Percentiles rank a stretch among this genome's conserved stretches.
Conservation (phyloP, 2,113 vertebrate genomes). For the Ammodytes marinus region DNA sequence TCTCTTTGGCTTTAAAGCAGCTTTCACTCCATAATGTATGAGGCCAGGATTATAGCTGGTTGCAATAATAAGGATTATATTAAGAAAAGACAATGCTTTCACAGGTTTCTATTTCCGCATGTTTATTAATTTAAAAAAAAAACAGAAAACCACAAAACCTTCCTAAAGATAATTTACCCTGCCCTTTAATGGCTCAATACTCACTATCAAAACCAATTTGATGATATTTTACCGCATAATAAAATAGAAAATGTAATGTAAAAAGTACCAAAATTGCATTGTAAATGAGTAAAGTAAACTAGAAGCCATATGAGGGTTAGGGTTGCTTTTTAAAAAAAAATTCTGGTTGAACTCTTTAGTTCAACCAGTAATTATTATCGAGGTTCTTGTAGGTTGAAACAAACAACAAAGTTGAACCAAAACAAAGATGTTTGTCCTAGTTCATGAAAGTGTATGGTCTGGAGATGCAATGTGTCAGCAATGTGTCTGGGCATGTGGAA, state of each 20-base stretch:
- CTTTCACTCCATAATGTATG: constrained; percentile 32
- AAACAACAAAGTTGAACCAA: not conserved
- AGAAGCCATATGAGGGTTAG: not conserved
- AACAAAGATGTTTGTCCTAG: not conserved
- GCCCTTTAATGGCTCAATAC: not conserved
- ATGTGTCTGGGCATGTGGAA: not conserved
- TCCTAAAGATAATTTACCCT: not conserved
- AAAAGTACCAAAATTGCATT: not conserved
- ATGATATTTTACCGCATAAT: not conserved
- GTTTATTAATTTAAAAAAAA: not conserved
- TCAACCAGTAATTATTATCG: no score
- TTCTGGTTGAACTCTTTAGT: no score
- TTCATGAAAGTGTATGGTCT: not conserved
- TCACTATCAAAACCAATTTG: not conserved
- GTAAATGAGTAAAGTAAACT: not conserved
- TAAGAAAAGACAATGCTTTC: not conserved
- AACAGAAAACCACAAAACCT: not conserved
- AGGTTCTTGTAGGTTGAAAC: not conserved
- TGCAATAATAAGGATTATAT: not conserved
- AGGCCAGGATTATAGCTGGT: constrained; percentile 4
- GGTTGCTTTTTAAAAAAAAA: no score
- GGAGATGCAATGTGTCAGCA: not conserved
- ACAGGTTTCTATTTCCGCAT: not conserved
- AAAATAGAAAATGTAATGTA: not conserved
- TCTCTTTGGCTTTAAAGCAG: constrained; percentile 18